A percentile compares a stretch with the other conserved stretches of the same genome.
Conservation (phyloP, 1,140 invertebrate species). For the Cotesia chilonis region DNA sequence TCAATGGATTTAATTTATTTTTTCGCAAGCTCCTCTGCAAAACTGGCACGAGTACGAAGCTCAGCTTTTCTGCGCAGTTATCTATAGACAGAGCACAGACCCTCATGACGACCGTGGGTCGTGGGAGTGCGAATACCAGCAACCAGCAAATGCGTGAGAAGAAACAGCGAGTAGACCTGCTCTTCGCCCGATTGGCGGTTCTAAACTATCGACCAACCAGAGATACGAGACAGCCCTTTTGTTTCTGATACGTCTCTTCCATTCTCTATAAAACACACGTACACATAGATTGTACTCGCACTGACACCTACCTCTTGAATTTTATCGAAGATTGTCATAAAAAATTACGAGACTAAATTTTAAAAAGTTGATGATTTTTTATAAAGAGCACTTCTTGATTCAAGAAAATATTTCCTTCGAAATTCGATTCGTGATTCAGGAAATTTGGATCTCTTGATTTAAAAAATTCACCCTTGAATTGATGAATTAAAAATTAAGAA, state of each 20-base stretch:
- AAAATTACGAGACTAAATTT: no score
- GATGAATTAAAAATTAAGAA: no score
- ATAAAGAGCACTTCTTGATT: no score
- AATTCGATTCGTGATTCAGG: no score
- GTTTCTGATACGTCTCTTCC: slow-evolving; percentile 16
- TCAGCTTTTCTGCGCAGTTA: neutral
- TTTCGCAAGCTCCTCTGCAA: no score
- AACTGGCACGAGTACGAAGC: neutral
- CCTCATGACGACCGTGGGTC: neutral
- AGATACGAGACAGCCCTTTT: slow-evolving; percentile 37
- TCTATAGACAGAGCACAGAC: neutral
- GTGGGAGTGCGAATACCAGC: slow-evolving; percentile 5
- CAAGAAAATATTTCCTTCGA: no score
- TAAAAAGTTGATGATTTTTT: no score
- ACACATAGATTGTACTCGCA: neutral
- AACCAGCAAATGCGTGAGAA: neutral
- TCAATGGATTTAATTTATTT: no score
- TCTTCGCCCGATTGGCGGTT: slow-evolving; percentile 36
- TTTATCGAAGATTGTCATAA: no score
- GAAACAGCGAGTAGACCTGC: slow-evolving; percentile 26
- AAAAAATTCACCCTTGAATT: no score
- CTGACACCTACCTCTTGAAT: no score
- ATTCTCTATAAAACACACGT: neutral
- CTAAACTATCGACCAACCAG: slow-evolving; percentile 37
- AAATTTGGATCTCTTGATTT: no score